Evolutionary conservation across 2,888 invertebrate genomes (phyloP), one percentile per base, ranked within the genome.

Genomic region (Leptinotarsa rubiginosa): DNA sequence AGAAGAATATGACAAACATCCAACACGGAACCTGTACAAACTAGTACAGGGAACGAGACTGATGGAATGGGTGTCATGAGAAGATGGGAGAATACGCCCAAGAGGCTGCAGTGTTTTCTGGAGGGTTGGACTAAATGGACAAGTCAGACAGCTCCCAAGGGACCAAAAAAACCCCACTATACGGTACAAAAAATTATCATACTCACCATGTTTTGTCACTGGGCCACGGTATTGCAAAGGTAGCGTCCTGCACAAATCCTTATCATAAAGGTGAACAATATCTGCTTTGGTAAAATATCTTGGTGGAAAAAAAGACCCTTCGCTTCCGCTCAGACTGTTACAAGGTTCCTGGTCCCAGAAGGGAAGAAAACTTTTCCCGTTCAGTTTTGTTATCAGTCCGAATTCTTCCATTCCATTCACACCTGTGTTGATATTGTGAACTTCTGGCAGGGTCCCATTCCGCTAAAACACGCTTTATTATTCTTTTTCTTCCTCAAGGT

Each of bases 281-380:
- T 96, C 92, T 0, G 91, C 89, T 65, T 86, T 86, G 20, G 94
- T 94, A 75, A 91, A 89, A 50, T 93, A 91, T 0, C 95, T 90
- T 0, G 96, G 96, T 0, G 96, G 96, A 85, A 95, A 96, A 87
- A 96, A 95, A 0, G 95, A 95, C 0, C 96, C 96, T 89, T 94
- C 94, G 0, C 93, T 93, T 13, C 93, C 94, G 68, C 90, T 88
- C 69, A 93, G 89, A 79, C 91, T 89, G n/a, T 92, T 94, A 86
- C 96, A 96, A 1, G 95, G 95, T 2, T 90, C 86, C 0, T 92
- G 91, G 3, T 90, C 88, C 96, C 96, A 96, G 81, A 92, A 93
- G 0, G 95, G 94, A 68, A 96, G 88, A 69, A 91, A 92, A 84
- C 94, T 93, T 81, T 93, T 80, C 0, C 96, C 96, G 82, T 96